phyloP scores from a whole-genome alignment of 2,797 vertebrate species.

The Avahi laniger region DNA sequence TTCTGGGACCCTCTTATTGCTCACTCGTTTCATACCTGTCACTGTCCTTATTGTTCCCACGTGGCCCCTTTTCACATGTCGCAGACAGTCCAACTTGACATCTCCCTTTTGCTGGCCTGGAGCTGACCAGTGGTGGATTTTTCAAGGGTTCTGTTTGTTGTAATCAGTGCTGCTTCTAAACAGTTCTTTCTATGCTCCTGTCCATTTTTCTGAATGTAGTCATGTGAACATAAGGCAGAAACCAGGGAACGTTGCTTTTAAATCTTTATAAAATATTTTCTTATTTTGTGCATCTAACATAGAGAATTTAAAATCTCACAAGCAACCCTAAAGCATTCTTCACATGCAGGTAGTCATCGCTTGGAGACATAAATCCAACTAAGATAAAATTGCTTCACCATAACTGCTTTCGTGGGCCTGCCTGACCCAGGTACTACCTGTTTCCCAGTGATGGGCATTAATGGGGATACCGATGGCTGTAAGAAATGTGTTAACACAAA shows the following conservation, averaged over 20 bases:
- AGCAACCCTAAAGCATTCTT: not conserved
- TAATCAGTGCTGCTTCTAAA: not conserved
- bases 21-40: not conserved
- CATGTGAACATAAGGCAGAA: not conserved
- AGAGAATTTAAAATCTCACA: slow-evolving; percentile 17
- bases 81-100: not conserved
- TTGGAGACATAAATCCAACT: not conserved
- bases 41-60: not conserved
- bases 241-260: slow-evolving; percentile 44
- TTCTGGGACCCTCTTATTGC: not conserved
- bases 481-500: not conserved
- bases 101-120: not conserved
- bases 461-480: not conserved
- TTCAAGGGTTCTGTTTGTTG: not conserved
- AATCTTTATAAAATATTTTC: slow-evolving; percentile 45
- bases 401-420: not conserved
- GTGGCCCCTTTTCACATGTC: not conserved
- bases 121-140: not conserved
- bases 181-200: not conserved
- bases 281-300: slow-evolving; percentile 52
- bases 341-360: not conserved
- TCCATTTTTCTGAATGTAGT: slow-evolving; percentile 19
- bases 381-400: not conserved
- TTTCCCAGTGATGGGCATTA: not conserved
- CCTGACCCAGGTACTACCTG: not conserved